Base-by-base conservation (phyloP, 2,113 vertebrate genomes). In the Oplegnathus fasciatus region DNA sequence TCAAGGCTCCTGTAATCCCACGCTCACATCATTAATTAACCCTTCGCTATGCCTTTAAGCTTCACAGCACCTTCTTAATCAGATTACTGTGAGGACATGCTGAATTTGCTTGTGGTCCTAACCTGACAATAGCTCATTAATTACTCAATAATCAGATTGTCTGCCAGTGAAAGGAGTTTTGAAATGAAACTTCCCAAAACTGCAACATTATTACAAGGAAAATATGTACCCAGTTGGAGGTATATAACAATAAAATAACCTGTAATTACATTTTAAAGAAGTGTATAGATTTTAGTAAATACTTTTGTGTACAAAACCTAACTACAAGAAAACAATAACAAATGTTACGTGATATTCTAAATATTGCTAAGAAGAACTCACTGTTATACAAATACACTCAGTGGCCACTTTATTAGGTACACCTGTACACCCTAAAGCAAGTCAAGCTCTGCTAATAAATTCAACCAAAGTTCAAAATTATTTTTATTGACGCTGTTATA, bases 11-110 rank as follows among this genome's bases (percentile, higher is more conserved):
- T 83, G 11, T 90, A 91, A 86, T 89, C 78, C 0, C 44, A 48
- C 57, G 32, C 54, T 85, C 34, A 74, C 44, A 11, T 89, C 61
- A 61, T 69, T 83, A 54, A 90, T 62, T 44, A 85, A 79, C 10
- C 11, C 8, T 58, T 13, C 57, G 69, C 0, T n/a, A 52, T 83
- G 54, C 62, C 64, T 48, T 42, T 85, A 24, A 87, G 55, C 82
- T 52, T 52, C 55, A 82, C 52, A 82, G 61, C 6, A 2, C 15
- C 72, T 64, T 75, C 9, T 62, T 91, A 90, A 93, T 94, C 87
- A 11, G 74, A 91, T 93, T 85, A 92, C 37, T 87, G 54, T n/a
- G 71, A 73, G 75, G 58, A 82, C 87, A 87, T 89, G 83, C 86
- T 93, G 78, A 85, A 86, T 65, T 66, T 65, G 54, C 82, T 26